These are phyloP conservation scores for Meteorus colon DNA, from an alignment of 2,888 invertebrate species.

Conservation along the genomic window DNA sequence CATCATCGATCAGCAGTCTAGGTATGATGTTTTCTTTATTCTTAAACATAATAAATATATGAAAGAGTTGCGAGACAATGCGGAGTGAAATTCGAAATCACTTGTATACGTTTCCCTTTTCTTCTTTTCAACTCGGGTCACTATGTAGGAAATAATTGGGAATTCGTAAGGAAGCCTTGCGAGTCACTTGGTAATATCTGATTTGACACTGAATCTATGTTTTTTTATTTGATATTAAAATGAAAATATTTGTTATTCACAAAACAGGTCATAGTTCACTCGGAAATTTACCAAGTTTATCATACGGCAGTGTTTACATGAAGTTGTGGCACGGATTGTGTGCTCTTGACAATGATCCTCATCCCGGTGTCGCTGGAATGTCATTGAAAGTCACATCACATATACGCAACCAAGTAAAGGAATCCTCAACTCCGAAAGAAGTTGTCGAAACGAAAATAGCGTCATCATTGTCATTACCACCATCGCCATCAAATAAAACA, in stretches of 20 bases:
- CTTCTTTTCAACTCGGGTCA: slow-evolving; percentile 47
- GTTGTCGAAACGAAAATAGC: slow-evolving; percentile 72
- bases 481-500: slow-evolving; percentile 77
- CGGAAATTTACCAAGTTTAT: slow-evolving; percentile 75
- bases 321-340: slow-evolving; percentile 91
- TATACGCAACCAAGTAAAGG: slow-evolving; percentile 83
- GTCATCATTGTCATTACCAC: slow-evolving; percentile 76
- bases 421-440: slow-evolving; percentile 72
- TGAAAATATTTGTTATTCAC: slow-evolving; percentile 9
- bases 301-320: slow-evolving; percentile 87
- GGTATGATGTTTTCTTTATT: slow-evolving; percentile 63
- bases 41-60: background rate
- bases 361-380: slow-evolving; percentile 86
- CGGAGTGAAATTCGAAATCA: slow-evolving; percentile 25
- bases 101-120: slow-evolving; percentile 38
- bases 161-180: slow-evolving; percentile 73
- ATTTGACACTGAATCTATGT: background rate
- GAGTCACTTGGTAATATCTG: slow-evolving; percentile 71
- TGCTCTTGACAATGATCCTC: slow-evolving; percentile 89
- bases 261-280: slow-evolving; percentile 69
- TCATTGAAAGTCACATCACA: slow-evolving; percentile 86
- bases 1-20: slow-evolving; percentile 81
- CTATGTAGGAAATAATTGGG: slow-evolving; percentile 72
- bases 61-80: background rate
- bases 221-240: slow-evolving; percentile 1